phyloP scores from a whole-genome alignment of 1,140 invertebrate genomes.

The Drosophila seguyi region DNA sequence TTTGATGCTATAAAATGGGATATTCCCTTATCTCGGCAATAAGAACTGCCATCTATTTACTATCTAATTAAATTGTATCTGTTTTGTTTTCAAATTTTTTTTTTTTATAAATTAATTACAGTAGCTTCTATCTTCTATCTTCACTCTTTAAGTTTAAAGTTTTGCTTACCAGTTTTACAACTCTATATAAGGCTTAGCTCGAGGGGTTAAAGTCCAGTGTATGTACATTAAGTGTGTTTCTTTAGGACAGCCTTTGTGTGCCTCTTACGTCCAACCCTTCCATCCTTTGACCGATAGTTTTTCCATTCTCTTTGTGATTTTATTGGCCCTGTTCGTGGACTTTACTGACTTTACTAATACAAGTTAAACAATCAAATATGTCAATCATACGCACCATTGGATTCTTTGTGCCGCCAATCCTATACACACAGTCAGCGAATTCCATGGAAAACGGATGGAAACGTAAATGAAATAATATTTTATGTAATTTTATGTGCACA shows the following conservation, averaged over 20 bases:
- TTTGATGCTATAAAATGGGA: neutral
- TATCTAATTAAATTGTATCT: neutral
- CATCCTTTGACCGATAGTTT: neutral
- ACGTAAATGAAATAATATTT: conserved; percentile 50
- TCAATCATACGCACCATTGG: conserved; percentile 76
- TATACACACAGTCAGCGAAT: conserved; percentile 10
- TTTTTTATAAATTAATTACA: neutral
- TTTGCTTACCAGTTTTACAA: neutral
- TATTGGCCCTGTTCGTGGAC: conserved; percentile 6
- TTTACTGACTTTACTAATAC: conserved; percentile 64
- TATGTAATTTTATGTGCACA: conserved; percentile 55
- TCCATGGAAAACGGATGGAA: conserved; percentile 13
- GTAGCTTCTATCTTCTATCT: neutral
- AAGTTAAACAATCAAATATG: conserved; percentile 59
- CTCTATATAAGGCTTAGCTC: too few species aligned
- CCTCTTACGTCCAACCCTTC: neutral
- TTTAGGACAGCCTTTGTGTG: neutral
- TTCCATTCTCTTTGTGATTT: neutral
- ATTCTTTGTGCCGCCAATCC: conserved; percentile 38
- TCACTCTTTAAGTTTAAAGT: neutral
- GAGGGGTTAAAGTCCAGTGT: neutral
- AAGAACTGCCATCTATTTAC: neutral
- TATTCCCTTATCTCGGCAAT: neutral
- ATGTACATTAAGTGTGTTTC: conserved; percentile 2
- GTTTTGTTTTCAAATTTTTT: neutral